Evolutionary conservation across 2,113 vertebrate species (phyloP).

Genomic region (Cygnus buccinator): DNA sequence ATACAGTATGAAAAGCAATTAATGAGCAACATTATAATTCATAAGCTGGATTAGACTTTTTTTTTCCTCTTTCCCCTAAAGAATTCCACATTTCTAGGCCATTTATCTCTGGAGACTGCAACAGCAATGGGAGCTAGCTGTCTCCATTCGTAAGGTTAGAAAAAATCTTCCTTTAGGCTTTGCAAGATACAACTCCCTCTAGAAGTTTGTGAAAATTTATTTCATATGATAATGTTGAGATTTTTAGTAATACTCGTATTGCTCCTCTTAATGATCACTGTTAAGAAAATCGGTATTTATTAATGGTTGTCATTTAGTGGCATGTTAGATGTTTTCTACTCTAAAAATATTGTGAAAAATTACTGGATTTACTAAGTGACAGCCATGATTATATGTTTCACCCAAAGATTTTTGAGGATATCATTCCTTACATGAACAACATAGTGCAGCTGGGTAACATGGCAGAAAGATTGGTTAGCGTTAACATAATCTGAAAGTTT

Average conservation of each 20-base stretch:
- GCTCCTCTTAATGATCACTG: not conserved
- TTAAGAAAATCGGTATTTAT: not conserved
- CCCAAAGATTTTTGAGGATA: not conserved
- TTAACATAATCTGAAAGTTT: not conserved
- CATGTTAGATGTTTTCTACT: not conserved
- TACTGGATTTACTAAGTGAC: not conserved
- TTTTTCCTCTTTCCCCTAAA: not conserved
- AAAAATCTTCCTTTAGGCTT: not conserved
- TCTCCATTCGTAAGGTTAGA: not conserved
- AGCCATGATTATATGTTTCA: accelerated
- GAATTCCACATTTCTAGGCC: not conserved
- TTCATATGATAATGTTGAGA: not conserved
- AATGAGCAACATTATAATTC: not conserved
- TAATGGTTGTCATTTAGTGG: not conserved
- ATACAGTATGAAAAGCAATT: not conserved
- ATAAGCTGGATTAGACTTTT: not conserved
- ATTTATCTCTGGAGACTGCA: not conserved
- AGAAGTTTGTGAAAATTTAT: not conserved
- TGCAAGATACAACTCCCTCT: not conserved
- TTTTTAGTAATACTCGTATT: not conserved
- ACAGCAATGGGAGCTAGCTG: not conserved
- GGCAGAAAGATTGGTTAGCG: not conserved
- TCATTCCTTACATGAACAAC: not conserved
- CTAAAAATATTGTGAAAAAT: not conserved
- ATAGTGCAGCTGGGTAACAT: not conserved